These are phyloP conservation scores for Amphipoea lucens DNA, from an alignment of 2,888 invertebrate species.

Conservation along the genomic window DNA sequence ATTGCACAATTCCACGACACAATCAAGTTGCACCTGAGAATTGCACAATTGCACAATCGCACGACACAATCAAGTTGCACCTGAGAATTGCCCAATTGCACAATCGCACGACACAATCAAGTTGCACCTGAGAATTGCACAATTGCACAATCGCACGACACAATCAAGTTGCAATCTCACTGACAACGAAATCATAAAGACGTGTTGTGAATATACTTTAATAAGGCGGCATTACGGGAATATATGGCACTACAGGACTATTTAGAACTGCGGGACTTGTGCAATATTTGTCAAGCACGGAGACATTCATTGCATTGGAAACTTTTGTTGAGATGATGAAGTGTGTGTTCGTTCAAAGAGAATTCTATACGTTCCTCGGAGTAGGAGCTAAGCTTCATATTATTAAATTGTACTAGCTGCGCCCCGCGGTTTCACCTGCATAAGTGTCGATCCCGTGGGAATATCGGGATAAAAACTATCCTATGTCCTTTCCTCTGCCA, in stretches of 20 bases:
- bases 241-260: neutral
- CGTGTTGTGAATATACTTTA: slow-evolving; percentile 22
- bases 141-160: neutral
- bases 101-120: slow-evolving; percentile 3
- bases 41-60: slow-evolving; percentile 1
- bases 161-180: slow-evolving; percentile 11
- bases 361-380: neutral
- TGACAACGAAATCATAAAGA: slow-evolving; percentile 13
- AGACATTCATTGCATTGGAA: slow-evolving; percentile 52
- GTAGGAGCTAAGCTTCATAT: slow-evolving; percentile 5
- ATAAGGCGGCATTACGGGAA: slow-evolving; percentile 17
- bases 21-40: neutral
- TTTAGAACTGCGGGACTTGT: neutral
- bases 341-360: slow-evolving; percentile 25
- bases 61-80: slow-evolving; percentile 7
- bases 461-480: no score
- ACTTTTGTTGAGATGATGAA: slow-evolving; percentile 53
- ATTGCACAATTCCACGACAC: neutral
- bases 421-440: no score
- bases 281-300: slow-evolving; percentile 47
- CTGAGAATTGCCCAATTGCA: neutral
- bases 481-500: no score
- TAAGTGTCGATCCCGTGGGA: no score
- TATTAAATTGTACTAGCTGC: neutral
- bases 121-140: neutral